Percentiles rank a stretch among this genome's conserved stretches.
Conservation (phyloP, 1,140 invertebrate species). For the Aphidius gifuensis region DNA sequence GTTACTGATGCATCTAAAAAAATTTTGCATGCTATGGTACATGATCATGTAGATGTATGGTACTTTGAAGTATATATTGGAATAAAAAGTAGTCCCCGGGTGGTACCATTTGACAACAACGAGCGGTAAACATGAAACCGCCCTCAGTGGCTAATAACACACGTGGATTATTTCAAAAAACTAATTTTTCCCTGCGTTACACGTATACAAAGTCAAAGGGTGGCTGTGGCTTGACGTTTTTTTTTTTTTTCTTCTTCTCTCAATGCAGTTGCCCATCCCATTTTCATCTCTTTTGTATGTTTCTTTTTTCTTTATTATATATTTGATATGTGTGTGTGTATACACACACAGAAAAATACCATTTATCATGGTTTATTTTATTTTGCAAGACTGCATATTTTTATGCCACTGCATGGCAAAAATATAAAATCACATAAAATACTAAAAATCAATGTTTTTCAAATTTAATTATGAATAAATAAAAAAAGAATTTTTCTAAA, state of each 20-base stretch:
- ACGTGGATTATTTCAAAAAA: conserved; percentile 55
- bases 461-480: too few species aligned
- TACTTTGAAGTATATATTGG: conserved; percentile 50
- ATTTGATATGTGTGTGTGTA: too few species aligned
- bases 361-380: too few species aligned
- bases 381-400: too few species aligned
- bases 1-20: conserved; percentile 1
- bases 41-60: conserved; percentile 34
- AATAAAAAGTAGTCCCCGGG: conserved; percentile 42
- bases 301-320: too few species aligned
- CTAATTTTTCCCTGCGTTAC: conserved; percentile 47
- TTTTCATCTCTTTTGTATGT: background rate
- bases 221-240: conserved; percentile 24
- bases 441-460: too few species aligned
- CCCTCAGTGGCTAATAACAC: conserved; percentile 53
- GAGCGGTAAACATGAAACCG: conserved; percentile 53
- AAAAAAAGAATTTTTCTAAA: too few species aligned
- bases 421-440: too few species aligned
- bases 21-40: conserved; percentile 8
- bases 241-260: background rate
- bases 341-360: too few species aligned
- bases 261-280: background rate
- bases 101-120: conserved; percentile 44
- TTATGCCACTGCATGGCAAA: too few species aligned
- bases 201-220: conserved; percentile 49